phyloP scores from a whole-genome alignment of 1,140 invertebrate species.

The Cotesia glomerata region DNA sequence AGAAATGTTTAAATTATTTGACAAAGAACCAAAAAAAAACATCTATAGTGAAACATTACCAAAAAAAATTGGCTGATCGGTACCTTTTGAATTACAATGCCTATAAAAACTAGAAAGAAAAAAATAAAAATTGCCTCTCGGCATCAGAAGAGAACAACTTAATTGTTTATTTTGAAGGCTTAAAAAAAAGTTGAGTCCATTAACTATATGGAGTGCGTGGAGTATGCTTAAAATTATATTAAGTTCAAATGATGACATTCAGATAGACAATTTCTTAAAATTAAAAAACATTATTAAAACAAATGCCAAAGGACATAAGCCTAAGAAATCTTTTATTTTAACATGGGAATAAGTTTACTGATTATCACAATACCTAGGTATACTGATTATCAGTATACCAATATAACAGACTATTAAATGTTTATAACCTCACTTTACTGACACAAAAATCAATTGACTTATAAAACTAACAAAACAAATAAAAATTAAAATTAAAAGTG shows the following conservation, averaged over 20 bases:
- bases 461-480: no score
- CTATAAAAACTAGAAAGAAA: not conserved
- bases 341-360: slow-evolving; percentile 18
- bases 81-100: not conserved
- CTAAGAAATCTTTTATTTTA: slow-evolving; percentile 22
- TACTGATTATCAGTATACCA: no score
- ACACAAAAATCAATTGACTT: no score
- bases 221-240: slow-evolving; percentile 2
- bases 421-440: no score
- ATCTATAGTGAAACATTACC: not conserved
- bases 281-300: slow-evolving; percentile 27
- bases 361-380: no score
- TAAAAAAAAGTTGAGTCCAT: not conserved
- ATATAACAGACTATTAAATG: no score
- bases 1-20: not conserved
- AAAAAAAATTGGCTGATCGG: not conserved
- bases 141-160: not conserved
- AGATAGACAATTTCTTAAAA: slow-evolving; percentile 21
- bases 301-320: slow-evolving; percentile 20
- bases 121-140: not conserved
- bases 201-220: not conserved
- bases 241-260: slow-evolving; percentile 7
- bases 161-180: not conserved
- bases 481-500: no score
- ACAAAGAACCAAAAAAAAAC: not conserved